A percentile compares a stretch with the other conserved stretches of the same genome.
Conservation (phyloP, 2,888 invertebrate genomes). For the Agrenia bidenticulata region DNA sequence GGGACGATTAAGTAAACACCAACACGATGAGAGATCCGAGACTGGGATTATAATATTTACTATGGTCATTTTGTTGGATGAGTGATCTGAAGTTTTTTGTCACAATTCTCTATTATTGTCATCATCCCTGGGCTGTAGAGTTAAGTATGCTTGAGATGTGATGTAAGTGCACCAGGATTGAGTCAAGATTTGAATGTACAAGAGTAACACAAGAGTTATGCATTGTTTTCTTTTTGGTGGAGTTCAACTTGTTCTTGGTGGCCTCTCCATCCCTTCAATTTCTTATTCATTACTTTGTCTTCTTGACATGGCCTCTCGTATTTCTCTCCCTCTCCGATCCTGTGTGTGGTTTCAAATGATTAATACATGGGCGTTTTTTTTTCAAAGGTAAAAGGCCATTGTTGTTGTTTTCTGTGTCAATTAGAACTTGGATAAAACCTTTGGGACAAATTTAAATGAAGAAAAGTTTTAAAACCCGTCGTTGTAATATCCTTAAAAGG, state of each 20-base stretch:
- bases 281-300: constrained; percentile 12
- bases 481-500: no score
- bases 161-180: no score
- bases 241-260: constrained; percentile 4
- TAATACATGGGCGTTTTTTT: constrained; percentile 51
- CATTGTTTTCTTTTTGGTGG: background rate
- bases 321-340: constrained; percentile 25
- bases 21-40: no score
- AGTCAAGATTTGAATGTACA: no score
- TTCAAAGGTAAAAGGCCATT: constrained; percentile 46
- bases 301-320: background rate
- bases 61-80: no score
- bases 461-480: constrained; percentile 11
- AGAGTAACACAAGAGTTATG: no score
- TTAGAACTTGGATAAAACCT: constrained; percentile 39
- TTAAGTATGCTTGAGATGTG: no score
- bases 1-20: no score
- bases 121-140: no score
- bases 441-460: constrained; percentile 26
- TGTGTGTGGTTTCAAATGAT: constrained; percentile 44
- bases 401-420: constrained; percentile 38
- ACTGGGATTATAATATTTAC: no score
- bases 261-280: constrained; percentile 22
- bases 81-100: no score
- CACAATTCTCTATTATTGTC: no score